phyloP scores from a whole-genome alignment of 2,113 vertebrate genomes.

The Hydrochoerus hydrochaeris region DNA sequence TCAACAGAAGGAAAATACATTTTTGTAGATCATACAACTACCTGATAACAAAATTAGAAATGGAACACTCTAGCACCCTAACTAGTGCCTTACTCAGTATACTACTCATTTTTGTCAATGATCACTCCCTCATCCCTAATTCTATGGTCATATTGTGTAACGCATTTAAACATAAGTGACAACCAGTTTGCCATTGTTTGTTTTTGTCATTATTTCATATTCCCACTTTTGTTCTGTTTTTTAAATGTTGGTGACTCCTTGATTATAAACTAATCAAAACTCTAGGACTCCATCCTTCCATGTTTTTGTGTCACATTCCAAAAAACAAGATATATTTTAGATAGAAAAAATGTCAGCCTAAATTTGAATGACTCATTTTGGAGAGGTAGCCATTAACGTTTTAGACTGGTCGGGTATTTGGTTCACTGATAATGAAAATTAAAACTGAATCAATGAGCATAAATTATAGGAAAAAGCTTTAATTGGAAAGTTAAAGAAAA shows the following conservation, averaged over 20 bases:
- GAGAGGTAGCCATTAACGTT: neutral
- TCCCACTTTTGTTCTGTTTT: neutral
- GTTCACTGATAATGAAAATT: neutral
- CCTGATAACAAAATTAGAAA: neutral
- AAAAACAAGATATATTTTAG: neutral
- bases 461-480: neutral
- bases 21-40: neutral
- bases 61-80: neutral
- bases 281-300: neutral
- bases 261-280: neutral
- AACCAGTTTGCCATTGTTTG: neutral
- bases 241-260: neutral
- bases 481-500: neutral
- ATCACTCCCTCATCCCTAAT: neutral
- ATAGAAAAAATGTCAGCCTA: neutral
- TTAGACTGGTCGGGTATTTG: neutral
- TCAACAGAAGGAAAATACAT: neutral
- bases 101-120: neutral
- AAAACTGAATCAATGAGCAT: neutral
- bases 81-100: neutral
- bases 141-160: neutral
- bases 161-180: neutral
- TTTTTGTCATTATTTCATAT: conserved; percentile 32
- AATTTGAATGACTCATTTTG: neutral
- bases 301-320: neutral